Evolutionary conservation across 2,888 invertebrate genomes (phyloP), one percentile per base, ranked within the genome.

Genomic region (Pinctada fucata): DNA sequence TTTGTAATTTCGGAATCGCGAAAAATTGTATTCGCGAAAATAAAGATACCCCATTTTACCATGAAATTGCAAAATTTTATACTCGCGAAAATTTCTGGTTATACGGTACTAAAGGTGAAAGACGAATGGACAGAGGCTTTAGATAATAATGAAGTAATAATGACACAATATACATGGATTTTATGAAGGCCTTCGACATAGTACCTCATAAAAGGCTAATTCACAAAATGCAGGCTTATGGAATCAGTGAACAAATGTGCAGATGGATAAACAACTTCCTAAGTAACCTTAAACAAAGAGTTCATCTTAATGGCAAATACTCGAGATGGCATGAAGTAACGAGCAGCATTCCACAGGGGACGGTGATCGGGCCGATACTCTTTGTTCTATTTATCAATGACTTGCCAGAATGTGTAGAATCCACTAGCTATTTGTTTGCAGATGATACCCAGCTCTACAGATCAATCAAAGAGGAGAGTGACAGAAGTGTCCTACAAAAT

Each of bases 391-490:
- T 65, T 45, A 74, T 74, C 0, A 74, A 74, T 49, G 74, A 74
- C 50, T 45, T 74, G n/a, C 74, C 74, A 13, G 31, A 66, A 50
- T 47, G 16, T 1, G 66, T n/a, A 13, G 50, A 47, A 2, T 66
- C 49, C 1, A 52, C 47, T 10, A 47, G 31, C 3, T 69, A 51
- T 13, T n/a, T 75, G 4, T 75, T 69, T 58, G 69, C 75, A 0
- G 75, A 75, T 16, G 69, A 75, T 47, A 75, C 75, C 1, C 58
- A 75, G 47, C n/a, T 75, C 50, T 75, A 63, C 6, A 49, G 72
- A 31, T 2, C 52, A 31, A 72, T 72, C 4, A 8, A 45, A 8
- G 3, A 16, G 4, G 8, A 72, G 2, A 51, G 6, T 68, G 69
- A 69, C 4, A 51, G 10, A n/a, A 8, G 3, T 6, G 58, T 13